Evolutionary conservation across 2,888 invertebrate genomes (phyloP).

Genomic region (Parnassius mnemosyne): DNA sequence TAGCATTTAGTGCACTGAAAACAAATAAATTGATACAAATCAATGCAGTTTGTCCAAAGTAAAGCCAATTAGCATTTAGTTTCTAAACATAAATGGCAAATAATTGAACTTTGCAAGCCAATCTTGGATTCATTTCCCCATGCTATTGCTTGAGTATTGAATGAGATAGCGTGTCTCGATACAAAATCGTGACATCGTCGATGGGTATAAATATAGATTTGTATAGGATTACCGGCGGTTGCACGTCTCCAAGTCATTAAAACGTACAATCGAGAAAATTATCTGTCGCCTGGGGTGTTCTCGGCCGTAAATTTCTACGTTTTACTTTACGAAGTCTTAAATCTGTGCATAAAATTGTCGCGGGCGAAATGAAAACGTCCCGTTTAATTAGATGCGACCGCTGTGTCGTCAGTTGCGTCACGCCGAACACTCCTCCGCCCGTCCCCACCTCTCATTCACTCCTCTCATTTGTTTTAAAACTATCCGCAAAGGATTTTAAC

Average conservation of each 20-base stretch:
- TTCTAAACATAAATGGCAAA: slow-evolving; percentile 27
- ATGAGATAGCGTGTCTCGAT: slow-evolving; percentile 29
- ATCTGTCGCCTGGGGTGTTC: slow-evolving; percentile 55
- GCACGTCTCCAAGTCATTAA: slow-evolving; percentile 47
- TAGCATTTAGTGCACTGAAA: slow-evolving; percentile 28
- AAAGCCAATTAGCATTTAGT: slow-evolving; percentile 28
- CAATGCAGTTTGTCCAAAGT: slow-evolving; percentile 24
- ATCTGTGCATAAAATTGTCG: slow-evolving; percentile 68
- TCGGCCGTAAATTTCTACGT: slow-evolving; percentile 57
- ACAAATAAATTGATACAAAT: slow-evolving; percentile 32
- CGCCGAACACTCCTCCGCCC: slow-evolving; percentile 32
- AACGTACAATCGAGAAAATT: slow-evolving; percentile 58
- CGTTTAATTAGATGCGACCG: slow-evolving; percentile 70
- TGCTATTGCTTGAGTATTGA: slow-evolving; percentile 27
- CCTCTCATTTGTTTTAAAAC: slow-evolving; percentile 57
- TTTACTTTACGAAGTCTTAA: slow-evolving; percentile 64
- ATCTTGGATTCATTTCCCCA: slow-evolving; percentile 19
- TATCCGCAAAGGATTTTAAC: slow-evolving; percentile 73
- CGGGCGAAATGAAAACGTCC: slow-evolving; percentile 62
- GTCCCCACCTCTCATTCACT: slow-evolving; percentile 26
- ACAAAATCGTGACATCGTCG: slow-evolving; percentile 40
- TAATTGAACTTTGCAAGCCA: slow-evolving; percentile 28
- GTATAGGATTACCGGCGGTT: slow-evolving; percentile 41
- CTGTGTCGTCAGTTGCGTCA: slow-evolving; percentile 48
- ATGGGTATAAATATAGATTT: slow-evolving; percentile 31